Evolutionary conservation across 1,140 invertebrate species (phyloP).

Genomic region (Araneus ventricosus): DNA sequence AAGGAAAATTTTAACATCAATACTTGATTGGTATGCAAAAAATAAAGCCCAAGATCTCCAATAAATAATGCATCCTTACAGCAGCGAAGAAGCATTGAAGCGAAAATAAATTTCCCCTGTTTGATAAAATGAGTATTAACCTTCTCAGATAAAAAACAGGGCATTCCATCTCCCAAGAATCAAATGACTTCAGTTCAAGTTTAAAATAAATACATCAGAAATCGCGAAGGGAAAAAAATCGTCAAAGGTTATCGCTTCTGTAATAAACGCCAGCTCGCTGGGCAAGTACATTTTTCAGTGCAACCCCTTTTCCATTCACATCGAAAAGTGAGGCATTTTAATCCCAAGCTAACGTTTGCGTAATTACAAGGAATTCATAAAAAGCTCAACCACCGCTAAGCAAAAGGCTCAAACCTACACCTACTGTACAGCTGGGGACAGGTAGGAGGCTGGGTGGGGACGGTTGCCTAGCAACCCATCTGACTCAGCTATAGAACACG

Average conservation of each 20-base stretch:
- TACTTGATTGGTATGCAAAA: too few relatives aligned
- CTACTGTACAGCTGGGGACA: constrained; percentile 53
- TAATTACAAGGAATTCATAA: constrained; percentile 72
- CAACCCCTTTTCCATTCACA: not conserved
- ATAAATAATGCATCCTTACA: not conserved
- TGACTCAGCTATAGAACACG: constrained; percentile 73
- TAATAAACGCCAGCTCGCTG: not conserved
- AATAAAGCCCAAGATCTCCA: too few relatives aligned
- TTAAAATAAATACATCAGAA: constrained; percentile 8
- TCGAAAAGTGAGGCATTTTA: constrained; percentile 46
- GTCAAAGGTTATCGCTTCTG: not conserved
- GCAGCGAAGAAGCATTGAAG: not conserved
- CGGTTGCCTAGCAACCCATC: constrained; percentile 73
- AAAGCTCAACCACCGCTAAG: constrained; percentile 53
- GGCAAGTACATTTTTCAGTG: constrained; percentile 3
- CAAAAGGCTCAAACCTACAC: constrained; percentile 66
- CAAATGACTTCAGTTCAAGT: not conserved
- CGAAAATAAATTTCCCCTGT: not conserved
- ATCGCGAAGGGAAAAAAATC: not conserved
- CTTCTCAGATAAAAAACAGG: not conserved
- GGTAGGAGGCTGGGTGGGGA: constrained; percentile 53
- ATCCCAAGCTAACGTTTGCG: constrained; percentile 63
- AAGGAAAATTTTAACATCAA: too few relatives aligned
- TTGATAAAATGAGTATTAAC: not conserved
- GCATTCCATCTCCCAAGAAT: not conserved